phyloP scores from a whole-genome alignment of 2,797 vertebrate genomes.

The Eulemur rubriventer region DNA sequence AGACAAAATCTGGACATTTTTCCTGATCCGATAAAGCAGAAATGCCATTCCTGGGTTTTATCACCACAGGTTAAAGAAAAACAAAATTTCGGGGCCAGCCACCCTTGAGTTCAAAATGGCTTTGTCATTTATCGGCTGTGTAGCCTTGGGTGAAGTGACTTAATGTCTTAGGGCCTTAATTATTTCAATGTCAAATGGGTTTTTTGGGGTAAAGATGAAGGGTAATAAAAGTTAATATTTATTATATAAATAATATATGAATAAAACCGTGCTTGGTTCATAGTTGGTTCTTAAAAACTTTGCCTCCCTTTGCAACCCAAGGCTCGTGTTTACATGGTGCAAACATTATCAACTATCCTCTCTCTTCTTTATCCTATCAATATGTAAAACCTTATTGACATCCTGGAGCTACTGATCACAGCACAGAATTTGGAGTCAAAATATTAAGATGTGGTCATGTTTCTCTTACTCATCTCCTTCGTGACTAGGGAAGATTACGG shows the following conservation, averaged over 20 bases:
- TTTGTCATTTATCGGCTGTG: not conserved
- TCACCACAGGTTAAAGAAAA: not conserved
- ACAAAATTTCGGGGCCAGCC: not conserved
- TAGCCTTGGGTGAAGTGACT: not conserved
- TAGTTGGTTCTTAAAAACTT: not conserved
- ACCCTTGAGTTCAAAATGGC: not conserved
- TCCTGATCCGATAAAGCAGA: not conserved
- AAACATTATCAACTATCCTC: not conserved
- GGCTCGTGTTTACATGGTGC: not conserved
- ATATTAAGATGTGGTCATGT: not conserved
- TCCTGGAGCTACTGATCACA: not conserved
- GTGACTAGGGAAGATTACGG: not conserved
- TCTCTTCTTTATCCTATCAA: not conserved
- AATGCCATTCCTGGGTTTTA: not conserved
- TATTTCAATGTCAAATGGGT: not conserved
- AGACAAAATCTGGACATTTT: not conserved
- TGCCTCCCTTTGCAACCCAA: not conserved
- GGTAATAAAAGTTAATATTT: not conserved
- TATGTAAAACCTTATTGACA: not conserved
- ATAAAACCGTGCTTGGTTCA: not conserved
- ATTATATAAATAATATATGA: not conserved
- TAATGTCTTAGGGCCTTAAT: not conserved
- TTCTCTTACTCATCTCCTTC: not conserved
- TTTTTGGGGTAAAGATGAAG: not conserved
- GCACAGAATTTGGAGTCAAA: not conserved